Conservation (phyloP, 2,113 vertebrate species). For the Caretta caretta region DNA sequence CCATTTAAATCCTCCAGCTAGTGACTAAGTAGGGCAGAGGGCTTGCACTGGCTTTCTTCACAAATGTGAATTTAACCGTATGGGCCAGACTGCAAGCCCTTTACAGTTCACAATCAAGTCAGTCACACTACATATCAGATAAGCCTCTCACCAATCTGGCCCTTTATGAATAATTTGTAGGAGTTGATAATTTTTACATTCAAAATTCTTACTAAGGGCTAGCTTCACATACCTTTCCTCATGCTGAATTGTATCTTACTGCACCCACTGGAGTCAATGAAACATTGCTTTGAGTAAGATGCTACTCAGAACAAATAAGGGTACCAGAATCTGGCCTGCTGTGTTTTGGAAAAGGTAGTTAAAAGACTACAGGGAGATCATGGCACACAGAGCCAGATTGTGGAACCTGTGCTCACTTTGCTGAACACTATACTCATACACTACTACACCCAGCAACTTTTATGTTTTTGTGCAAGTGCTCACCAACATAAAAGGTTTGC, state of each 20-base stretch:
- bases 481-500: neutral
- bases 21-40: neutral
- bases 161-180: neutral
- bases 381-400: neutral
- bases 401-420: neutral
- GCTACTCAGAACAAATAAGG: neutral
- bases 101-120: neutral
- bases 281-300: neutral
- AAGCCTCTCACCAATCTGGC: neutral
- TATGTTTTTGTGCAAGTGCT: neutral
- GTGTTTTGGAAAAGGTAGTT: neutral
- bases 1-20: neutral
- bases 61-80: neutral
- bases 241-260: neutral
- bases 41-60: neutral
- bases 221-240: neutral
- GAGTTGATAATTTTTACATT: neutral
- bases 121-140: rapidly evolving
- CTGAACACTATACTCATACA: neutral
- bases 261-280: neutral
- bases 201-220: neutral
- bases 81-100: neutral
- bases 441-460: neutral
- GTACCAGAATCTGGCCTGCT: neutral
- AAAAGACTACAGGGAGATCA: neutral